Conservation (phyloP, 1,140 invertebrate genomes). For the Drosophila lacteicornis region DNA sequence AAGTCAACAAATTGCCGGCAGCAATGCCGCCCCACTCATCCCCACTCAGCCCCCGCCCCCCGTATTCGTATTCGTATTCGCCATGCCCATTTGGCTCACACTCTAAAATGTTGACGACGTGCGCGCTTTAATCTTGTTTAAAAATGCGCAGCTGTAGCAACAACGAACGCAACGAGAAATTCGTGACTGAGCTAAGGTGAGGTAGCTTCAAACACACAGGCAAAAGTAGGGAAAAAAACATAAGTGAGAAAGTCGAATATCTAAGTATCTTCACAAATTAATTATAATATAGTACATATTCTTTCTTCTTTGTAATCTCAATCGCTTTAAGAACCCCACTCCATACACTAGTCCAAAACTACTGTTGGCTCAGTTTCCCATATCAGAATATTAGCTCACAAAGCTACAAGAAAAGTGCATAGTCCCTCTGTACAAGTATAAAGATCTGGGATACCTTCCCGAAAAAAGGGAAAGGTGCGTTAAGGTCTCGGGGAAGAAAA, state of each 20-base stretch:
- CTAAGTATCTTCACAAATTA: neutral
- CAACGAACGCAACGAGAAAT: slow-evolving; percentile 37
- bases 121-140: slow-evolving; percentile 81
- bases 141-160: slow-evolving; percentile 77
- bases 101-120: slow-evolving; percentile 65
- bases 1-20: slow-evolving; percentile 79
- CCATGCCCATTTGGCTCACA: slow-evolving; percentile 46
- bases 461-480: slow-evolving; percentile 11
- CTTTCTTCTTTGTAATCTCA: no score
- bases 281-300: no score
- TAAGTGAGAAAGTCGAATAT: neutral
- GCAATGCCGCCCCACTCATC: slow-evolving; percentile 42
- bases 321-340: neutral
- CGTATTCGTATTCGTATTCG: slow-evolving; percentile 13
- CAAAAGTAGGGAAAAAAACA: neutral
- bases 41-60: slow-evolving; percentile 1
- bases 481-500: slow-evolving; percentile 21
- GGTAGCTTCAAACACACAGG: slow-evolving; percentile 3
- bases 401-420: neutral
- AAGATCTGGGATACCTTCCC: neutral
- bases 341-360: no score
- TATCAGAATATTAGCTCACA: neutral
- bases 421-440: neutral
- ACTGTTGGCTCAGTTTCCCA: neutral
- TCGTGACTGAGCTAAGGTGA: slow-evolving; percentile 26